Evolutionary conservation across 2,888 invertebrate genomes (phyloP), one percentile per base, ranked within the genome.

Genomic region (Ischnura elegans): DNA sequence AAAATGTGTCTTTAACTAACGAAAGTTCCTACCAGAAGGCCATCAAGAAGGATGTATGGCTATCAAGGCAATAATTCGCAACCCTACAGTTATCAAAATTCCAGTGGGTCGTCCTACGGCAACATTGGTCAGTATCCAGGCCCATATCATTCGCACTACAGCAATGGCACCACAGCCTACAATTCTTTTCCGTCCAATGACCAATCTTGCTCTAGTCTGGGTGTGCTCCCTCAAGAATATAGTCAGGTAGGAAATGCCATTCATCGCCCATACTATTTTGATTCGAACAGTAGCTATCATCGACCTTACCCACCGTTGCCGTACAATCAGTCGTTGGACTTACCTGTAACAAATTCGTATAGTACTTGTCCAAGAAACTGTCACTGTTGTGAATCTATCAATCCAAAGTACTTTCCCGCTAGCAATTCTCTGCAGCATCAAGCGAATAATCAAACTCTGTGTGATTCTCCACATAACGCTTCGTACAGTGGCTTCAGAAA

Each of bases 51-150:
- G 25, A 90, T 90, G 90, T 90, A 90, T 43, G 90, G 90, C 66
- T 90, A 43, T 90, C 90, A 90, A 90, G 90, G 90, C 90, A 90
- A 90, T 90, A 90, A 90, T 45, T 90, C 90, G 0, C 90, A 90
- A 43, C 43, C 90, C 25, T 90, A 90, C 61, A 61, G 66, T 42
- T 90, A 90, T 43, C 90, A 90, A 43, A 90, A 90, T 66, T 47
- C 61, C n/a, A 66, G 29, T 66, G 61, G 61, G 16, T 61, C 90
- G 10, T 86, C 86, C 13, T 90, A 61, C 36, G 25, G 61, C 42
- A 90, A 66, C 43, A 61, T 90, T 19, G 61, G 90, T 43, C 90
- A 90, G 43, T 61, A 90, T n/a, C 3, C 90, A 25, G 90, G 90
- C 55, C 66, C 90, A 43, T 90, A 90, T 51, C 66, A 90, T 90